Evolutionary conservation across 2,797 vertebrate genomes (phyloP).

Genomic region (Falco cherrug): DNA sequence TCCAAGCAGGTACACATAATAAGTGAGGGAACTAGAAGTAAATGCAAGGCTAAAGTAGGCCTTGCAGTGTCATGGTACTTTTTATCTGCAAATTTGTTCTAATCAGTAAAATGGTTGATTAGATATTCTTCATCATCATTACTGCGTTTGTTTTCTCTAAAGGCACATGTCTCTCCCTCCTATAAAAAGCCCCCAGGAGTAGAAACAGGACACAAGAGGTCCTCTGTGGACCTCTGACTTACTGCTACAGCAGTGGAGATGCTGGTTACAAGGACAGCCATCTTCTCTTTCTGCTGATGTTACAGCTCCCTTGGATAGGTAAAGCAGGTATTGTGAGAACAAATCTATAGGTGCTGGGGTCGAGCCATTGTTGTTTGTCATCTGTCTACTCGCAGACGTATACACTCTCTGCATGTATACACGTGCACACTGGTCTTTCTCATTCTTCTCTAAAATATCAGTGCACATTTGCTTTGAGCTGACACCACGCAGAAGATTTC

Average conservation of each 20-base stretch:
- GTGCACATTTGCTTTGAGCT: not conserved
- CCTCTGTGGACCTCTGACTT: not conserved
- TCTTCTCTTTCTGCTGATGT: not conserved
- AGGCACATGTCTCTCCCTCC: not conserved
- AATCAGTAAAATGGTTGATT: not conserved
- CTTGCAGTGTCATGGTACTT: not conserved
- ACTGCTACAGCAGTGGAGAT: not conserved
- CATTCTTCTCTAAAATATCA: not conserved
- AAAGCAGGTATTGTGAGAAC: not conserved
- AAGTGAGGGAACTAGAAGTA: not conserved
- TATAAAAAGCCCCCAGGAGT: not conserved
- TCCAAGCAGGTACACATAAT: not conserved
- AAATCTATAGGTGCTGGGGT: not conserved
- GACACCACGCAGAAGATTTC: not conserved
- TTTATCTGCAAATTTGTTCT: not conserved
- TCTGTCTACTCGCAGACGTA: not conserved
- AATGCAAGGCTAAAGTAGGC: not conserved
- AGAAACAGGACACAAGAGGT: not conserved
- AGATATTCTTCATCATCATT: not conserved
- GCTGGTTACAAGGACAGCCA: not conserved
- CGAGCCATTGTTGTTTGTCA: not conserved
- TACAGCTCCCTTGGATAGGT: not conserved
- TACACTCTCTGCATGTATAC: accelerated
- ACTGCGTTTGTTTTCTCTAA: not conserved
- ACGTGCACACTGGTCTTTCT: not conserved